Evolutionary conservation across 2,888 invertebrate species (phyloP), one percentile per base, ranked within the genome.

Genomic region (Temnothorax ravouxi): DNA sequence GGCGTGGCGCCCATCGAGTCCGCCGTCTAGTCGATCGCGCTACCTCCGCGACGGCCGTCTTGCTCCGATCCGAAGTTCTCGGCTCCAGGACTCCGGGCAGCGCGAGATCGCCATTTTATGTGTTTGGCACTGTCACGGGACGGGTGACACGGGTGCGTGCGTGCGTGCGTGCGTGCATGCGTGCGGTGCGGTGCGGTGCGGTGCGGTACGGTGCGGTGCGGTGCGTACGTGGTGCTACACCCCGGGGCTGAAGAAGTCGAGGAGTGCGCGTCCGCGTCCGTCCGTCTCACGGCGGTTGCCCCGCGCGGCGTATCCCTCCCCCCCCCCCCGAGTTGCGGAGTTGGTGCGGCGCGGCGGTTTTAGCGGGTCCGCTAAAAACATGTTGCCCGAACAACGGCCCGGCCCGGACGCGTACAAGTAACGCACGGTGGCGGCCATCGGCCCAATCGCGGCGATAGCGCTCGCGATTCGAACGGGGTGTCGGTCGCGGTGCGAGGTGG

Each of bases 31-130:
- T 61, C 15, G 59, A 71, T 72, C 84, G 83, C 74, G 79, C 82
- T 84, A 69, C 83, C 62, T 25, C 85, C 59, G 89, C 89, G 89
- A 82, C 83, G 76, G 79, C 86, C 72, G 88, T 83, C 64, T 41
- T 25, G 44, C 29, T 76, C 91, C 9, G 41, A 34, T 9, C 1
- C 77, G 88, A 82, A 88, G 91, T 92, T 89, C 91, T 91, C 29
- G 41, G 13, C 91, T 90, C 91, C 91, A 89, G 88, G 34, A n/a
- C 25, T 25, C 25, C 34, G 6, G 34, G 34, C 34, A 34, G 34
- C 90, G 89, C 90, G 87, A 88, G 83, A 92, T 92, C 94, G 94
- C 94, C 94, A 94, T 94, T 94, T 94, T 94, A 94, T 92, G 94
- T 94, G 94, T 93, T 94, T 94, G 93, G 93, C 92, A 92, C 92